A percentile compares a stretch with the other conserved stretches of the same genome.
phyloP scores from a whole-genome alignment of 1,140 invertebrate species.

The Conopomorpha cramerella region DNA sequence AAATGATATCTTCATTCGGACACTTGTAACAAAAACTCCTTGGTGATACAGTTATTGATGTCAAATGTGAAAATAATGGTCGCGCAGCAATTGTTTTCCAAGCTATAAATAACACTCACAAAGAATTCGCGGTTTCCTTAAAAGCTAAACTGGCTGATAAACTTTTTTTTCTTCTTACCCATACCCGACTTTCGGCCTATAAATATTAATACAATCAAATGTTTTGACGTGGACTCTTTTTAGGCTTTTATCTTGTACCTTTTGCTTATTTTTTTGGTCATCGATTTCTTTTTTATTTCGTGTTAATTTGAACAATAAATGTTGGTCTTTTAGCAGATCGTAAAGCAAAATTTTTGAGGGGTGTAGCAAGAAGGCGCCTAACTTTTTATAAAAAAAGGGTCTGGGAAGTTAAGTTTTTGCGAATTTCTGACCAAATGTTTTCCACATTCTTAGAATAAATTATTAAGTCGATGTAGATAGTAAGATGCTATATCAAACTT shows the following conservation, averaged over 20 bases:
- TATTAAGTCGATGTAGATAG: too few relatives aligned
- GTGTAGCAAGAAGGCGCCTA: constrained; percentile 40
- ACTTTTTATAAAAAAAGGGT: constrained; percentile 12
- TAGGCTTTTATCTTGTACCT: constrained; percentile 55
- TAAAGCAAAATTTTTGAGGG: constrained; percentile 43
- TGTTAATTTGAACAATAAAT: constrained; percentile 62
- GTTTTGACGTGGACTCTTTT: constrained; percentile 59
- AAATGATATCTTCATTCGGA: too few relatives aligned
- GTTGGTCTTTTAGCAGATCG: constrained; percentile 62
- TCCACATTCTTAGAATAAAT: too few relatives aligned
- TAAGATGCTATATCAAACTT: too few relatives aligned
- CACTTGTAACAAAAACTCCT: neutral
- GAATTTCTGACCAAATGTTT: too few relatives aligned
- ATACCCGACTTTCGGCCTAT: constrained; percentile 42
- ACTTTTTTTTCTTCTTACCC: constrained; percentile 41
- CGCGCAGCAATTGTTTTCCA: constrained; percentile 52
- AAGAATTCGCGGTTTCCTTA: constrained; percentile 56
- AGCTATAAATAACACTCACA: constrained; percentile 51
- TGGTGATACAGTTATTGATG: constrained; percentile 46
- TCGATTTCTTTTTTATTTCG: constrained; percentile 59
- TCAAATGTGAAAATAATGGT: constrained; percentile 53
- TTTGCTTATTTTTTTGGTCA: constrained; percentile 47
- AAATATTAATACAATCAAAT: constrained; percentile 62
- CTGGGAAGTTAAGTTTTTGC: too few relatives aligned
- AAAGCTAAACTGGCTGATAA: constrained; percentile 54